Percentiles rank a stretch among this genome's conserved stretches.
These are phyloP conservation scores for Eupithecia subumbrata DNA, from an alignment of 2,888 invertebrate species.

Conservation along the genomic window DNA sequence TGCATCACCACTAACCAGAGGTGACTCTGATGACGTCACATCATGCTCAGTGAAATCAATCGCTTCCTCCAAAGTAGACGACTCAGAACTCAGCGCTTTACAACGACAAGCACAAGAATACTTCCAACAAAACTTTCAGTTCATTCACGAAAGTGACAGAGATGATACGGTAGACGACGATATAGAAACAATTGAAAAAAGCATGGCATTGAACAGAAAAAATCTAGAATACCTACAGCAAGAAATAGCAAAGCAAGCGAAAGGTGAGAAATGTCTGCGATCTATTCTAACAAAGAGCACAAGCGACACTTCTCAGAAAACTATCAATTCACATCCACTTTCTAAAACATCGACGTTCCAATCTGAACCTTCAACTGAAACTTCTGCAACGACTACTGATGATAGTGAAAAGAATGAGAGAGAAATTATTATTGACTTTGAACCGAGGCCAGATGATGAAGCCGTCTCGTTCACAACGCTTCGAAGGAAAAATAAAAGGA, in stretches of 20 bases:
- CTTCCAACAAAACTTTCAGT: conserved; percentile 82
- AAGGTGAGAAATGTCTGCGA: conserved; percentile 68
- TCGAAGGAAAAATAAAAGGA: conserved; percentile 78
- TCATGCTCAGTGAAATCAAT: conserved; percentile 75
- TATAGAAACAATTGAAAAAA: conserved; percentile 80
- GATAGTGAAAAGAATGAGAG: conserved; percentile 87
- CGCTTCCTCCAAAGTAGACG: conserved; percentile 74
- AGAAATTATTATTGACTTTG: conserved; percentile 94
- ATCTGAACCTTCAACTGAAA: conserved; percentile 82
- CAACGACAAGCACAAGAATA: conserved; percentile 79
- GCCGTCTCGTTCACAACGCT: conserved; percentile 86
- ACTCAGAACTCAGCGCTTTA: conserved; percentile 72
- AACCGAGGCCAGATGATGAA: conserved; percentile 88
- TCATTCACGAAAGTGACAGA: conserved; percentile 81
- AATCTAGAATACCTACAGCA: conserved; percentile 81
- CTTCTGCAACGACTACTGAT: conserved; percentile 79
- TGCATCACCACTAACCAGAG: conserved; percentile 77
- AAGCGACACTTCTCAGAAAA: conserved; percentile 77
- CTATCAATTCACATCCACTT: conserved; percentile 71
- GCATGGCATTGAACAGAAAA: conserved; percentile 79
- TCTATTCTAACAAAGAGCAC: conserved; percentile 78
- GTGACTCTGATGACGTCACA: conserved; percentile 76
- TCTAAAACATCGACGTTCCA: conserved; percentile 81
- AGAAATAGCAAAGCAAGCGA: conserved; percentile 80
- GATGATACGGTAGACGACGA: conserved; percentile 82